phyloP scores from a whole-genome alignment of 2,797 vertebrate species.

The Parambassis ranga region DNA sequence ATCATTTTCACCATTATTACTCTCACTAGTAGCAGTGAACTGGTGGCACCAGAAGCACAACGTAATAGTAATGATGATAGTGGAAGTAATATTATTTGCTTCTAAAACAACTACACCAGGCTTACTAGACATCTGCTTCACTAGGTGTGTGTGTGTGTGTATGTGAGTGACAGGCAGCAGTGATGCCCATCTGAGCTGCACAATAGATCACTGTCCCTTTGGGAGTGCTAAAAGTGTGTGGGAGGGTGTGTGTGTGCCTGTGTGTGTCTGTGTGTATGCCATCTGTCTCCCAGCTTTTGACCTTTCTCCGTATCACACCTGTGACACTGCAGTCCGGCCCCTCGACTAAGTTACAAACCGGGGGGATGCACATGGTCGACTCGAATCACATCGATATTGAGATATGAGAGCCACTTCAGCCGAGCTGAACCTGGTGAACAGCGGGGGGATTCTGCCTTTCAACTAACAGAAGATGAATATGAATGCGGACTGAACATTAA shows the following conservation, averaged over 20 bases:
- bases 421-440: constrained; percentile 1
- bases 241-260: constrained; percentile 33
- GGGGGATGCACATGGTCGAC: constrained; percentile 40
- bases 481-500: no score
- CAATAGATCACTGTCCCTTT: constrained; percentile 76
- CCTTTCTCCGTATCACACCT: constrained; percentile 72
- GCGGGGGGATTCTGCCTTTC: background rate
- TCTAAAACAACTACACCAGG: constrained; percentile 8
- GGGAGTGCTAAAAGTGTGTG: constrained; percentile 73
- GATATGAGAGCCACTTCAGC: constrained; percentile 29
- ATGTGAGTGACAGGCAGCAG: constrained; percentile 45
- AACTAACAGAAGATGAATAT: background rate
- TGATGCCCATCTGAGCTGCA: constrained; percentile 67
- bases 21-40: constrained; percentile 10
- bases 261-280: constrained; percentile 39
- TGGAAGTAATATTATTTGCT: constrained; percentile 13
- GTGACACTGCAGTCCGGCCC: constrained; percentile 59
- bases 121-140: constrained; percentile 57
- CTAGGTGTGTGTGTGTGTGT: constrained; percentile 6
- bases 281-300: constrained; percentile 77
- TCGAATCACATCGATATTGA: constrained; percentile 50
- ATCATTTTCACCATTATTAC: constrained; percentile 4
- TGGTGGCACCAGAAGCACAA: background rate
- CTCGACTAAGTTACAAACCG: constrained; percentile 54
- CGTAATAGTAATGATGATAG: constrained; percentile 25